Base-by-base conservation (phyloP, 2,797 vertebrate genomes). In the Buphagus erythrorhynchus region DNA sequence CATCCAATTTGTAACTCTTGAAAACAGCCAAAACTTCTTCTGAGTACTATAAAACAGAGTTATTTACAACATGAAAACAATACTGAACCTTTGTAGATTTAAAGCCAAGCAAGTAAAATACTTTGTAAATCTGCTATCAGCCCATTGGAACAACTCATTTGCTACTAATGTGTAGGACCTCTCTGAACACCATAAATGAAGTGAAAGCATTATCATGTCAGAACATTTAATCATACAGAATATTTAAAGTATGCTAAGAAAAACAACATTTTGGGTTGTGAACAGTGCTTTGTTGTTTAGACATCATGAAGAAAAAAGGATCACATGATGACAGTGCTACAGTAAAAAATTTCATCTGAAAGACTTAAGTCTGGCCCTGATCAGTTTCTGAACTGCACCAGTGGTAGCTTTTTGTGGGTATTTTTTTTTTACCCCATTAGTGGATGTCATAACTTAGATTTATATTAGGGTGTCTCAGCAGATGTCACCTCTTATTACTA, bases 1-100 rank as follows among this genome's bases (percentile, higher is more conserved):
- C 99, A 0, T 99, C 99, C 97, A 99, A 96, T 76, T 99, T 99
- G 93, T 98, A 99, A 97, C 99, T 99, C 97, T 99, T 99, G 97
- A 99, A 99, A 79, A 99, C 99, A 8, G 99, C 98, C 95, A 99
- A 93, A 40, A 99, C 99, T 97, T 99, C 99, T 80, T 99, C 99
- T 0, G 99, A 99, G 97, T 98, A 99, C 99, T 99, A 87, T 11
- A 86, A 87, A 94, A 43, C 71, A 97, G 91, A 95, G 35, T 68
- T 57, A 82, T 76, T 94, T 76, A 75, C 33, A 76, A 93, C 7
- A 16, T 29, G 57, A 46, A 95, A 68, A 43, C 5, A 75, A 75
- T 31, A 33, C 9, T 31, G 61, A 38, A 72, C 40, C 36, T 58
- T 20, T 29, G 18, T 5, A 36, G 24, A 73, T 16, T 24, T 61